phyloP scores from a whole-genome alignment of 2,113 vertebrate genomes.

The Salvelinus namaycush region DNA sequence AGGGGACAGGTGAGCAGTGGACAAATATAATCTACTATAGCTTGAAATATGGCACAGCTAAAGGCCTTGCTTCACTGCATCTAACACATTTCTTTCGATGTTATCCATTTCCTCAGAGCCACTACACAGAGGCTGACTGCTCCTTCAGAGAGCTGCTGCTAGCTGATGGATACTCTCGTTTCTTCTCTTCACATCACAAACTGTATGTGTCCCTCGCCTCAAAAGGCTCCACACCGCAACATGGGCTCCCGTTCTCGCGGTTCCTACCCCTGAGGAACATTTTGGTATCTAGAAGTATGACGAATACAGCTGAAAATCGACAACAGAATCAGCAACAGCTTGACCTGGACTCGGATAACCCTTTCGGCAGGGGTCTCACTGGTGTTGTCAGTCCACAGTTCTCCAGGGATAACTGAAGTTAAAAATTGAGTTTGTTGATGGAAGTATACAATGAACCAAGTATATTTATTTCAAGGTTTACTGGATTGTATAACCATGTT shows the following conservation, averaged over 20 bases:
- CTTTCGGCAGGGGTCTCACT: conserved; percentile 52
- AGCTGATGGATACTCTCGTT: conserved; percentile 70
- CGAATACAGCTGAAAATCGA: conserved; percentile 12
- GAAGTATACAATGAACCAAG: background rate
- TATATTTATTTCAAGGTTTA: no score
- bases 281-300: conserved; percentile 10
- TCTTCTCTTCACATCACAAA: conserved; percentile 60
- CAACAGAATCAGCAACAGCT: conserved; percentile 18
- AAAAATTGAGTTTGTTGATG: background rate
- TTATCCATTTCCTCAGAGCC: conserved; percentile 41
- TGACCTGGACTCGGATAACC: conserved; percentile 62
- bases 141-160: conserved; percentile 70
- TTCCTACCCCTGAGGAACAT: conserved; percentile 66
- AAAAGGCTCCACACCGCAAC: conserved; percentile 40
- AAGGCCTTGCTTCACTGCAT: no score
- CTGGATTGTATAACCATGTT: background rate
- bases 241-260: conserved; percentile 53
- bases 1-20: conserved; percentile 63
- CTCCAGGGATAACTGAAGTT: conserved; percentile 41
- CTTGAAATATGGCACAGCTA: no score
- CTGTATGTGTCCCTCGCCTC: conserved; percentile 63
- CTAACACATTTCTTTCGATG: background rate
- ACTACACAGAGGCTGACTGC: conserved; percentile 65
- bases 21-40: no score
- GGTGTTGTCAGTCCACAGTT: conserved; percentile 61